phyloP scores from a whole-genome alignment of 2,113 vertebrate species.

The Brachyhypopomus occidentalis region DNA sequence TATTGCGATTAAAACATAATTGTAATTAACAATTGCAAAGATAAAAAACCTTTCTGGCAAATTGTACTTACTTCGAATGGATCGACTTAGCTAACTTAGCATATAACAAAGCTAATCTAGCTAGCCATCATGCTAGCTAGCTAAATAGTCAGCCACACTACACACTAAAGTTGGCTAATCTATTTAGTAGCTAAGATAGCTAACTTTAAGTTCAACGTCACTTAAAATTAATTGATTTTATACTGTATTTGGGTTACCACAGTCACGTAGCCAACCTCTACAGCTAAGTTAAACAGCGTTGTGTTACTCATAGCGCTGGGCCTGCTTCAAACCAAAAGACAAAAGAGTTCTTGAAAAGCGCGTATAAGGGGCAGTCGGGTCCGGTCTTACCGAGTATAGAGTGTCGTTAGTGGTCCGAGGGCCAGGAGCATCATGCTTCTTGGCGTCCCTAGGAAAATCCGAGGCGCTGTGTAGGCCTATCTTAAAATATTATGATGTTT shows the following conservation, averaged over 20 bases:
- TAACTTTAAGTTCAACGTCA: neutral
- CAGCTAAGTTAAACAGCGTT: neutral
- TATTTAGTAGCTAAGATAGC: neutral
- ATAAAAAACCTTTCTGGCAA: no score
- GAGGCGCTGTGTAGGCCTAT: slow-evolving; percentile 68
- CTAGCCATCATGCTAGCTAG: slow-evolving; percentile 13
- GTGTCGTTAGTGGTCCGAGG: slow-evolving; percentile 46
- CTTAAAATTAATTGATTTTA: neutral
- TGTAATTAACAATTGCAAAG: neutral
- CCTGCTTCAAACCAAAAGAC: neutral
- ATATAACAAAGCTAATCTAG: neutral
- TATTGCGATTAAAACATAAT: neutral
- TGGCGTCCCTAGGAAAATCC: slow-evolving; percentile 65
- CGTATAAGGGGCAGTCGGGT: neutral
- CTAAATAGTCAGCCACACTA: neutral
- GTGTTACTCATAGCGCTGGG: neutral
- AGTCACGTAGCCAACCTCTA: neutral
- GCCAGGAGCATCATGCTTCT: slow-evolving; percentile 58
- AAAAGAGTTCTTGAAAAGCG: slow-evolving; percentile 23
- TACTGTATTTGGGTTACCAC: neutral
- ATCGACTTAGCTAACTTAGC: neutral
- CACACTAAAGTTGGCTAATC: slow-evolving; percentile 15
- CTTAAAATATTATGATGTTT: slow-evolving; percentile 63
- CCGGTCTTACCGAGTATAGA: slow-evolving; percentile 63
- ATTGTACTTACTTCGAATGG: no score